Conservation (phyloP, 2,888 invertebrate genomes). For the Aleiodes leptofemur region DNA sequence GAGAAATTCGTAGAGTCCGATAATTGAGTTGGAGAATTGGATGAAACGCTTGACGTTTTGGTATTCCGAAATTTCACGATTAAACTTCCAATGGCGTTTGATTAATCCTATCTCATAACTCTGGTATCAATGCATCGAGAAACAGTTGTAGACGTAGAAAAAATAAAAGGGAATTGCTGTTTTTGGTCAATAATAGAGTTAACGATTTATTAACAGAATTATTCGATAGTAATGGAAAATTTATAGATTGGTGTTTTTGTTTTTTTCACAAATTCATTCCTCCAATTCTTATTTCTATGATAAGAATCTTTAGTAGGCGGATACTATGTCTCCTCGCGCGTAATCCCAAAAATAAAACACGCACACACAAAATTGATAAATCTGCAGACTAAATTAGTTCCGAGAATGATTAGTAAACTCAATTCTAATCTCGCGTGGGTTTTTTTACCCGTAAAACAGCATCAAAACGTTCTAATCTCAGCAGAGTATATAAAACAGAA, state of each 20-base stretch:
- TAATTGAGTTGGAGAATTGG: slow-evolving; percentile 16
- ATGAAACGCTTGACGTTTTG: slow-evolving; percentile 6
- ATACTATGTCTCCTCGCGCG: slow-evolving; percentile 11
- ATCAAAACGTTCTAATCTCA: slow-evolving; percentile 63
- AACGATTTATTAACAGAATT: no score
- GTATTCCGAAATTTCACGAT: not conserved
- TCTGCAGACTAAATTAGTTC: slow-evolving; percentile 44
- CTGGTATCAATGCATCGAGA: no score
- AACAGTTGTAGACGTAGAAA: no score
- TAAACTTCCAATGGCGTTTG: no score
- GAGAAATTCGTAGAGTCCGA: slow-evolving; percentile 6
- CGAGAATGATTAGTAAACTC: slow-evolving; percentile 36
- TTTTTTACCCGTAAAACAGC: slow-evolving; percentile 55
- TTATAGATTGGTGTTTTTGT: no score
- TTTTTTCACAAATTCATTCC: no score
- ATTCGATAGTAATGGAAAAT: no score
- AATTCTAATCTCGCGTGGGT: slow-evolving; percentile 61
- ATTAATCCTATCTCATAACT: no score
- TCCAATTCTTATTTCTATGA: not conserved
- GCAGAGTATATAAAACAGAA: slow-evolving; percentile 70
- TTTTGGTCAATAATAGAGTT: no score
- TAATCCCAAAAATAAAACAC: slow-evolving; percentile 50
- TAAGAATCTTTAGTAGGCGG: slow-evolving; percentile 32
- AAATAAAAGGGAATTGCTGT: no score
- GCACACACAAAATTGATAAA: slow-evolving; percentile 28